phyloP scores from a whole-genome alignment of 92 coral and sea anemone genomes.

The Parazoanthus swiftii region DNA sequence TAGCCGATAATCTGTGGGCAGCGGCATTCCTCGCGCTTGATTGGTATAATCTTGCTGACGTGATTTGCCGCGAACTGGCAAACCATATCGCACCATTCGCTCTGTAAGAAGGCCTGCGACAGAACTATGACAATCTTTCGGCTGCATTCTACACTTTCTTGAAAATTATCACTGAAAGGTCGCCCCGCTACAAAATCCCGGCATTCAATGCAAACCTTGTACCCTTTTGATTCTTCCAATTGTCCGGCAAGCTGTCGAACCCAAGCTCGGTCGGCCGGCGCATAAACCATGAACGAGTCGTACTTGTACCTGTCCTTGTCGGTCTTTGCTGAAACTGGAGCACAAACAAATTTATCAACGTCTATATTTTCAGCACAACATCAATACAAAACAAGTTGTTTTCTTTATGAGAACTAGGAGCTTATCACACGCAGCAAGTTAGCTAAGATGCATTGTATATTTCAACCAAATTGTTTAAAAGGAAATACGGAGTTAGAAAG shows the following conservation, averaged over 20 bases:
- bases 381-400: not conserved
- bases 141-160: conserved; percentile 19
- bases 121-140: conserved; percentile 31
- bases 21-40: conserved; percentile 29
- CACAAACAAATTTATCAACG: not conserved
- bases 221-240: conserved; percentile 23
- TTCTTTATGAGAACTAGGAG: not conserved
- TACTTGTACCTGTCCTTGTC: not conserved
- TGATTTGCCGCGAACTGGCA: conserved; percentile 22
- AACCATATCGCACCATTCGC: conserved; percentile 31
- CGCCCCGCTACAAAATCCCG: conserved; percentile 28
- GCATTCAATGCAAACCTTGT: conserved; percentile 23
- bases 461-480: too few relatives aligned
- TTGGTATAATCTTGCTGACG: conserved; percentile 26
- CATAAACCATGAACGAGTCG: conserved; percentile 22
- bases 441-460: too few relatives aligned
- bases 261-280: conserved; percentile 8
- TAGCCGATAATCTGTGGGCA: not conserved
- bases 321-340: conserved; percentile 3
- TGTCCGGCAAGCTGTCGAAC: not conserved
- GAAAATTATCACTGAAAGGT: conserved; percentile 26
- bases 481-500: too few relatives aligned
- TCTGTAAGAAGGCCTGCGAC: conserved; percentile 27
- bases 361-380: not conserved
- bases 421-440: not conserved